Percentiles rank a stretch among this genome's conserved stretches.
Evolutionary conservation across 2,888 invertebrate genomes (phyloP).

Genomic region (Germaria angustata): DNA sequence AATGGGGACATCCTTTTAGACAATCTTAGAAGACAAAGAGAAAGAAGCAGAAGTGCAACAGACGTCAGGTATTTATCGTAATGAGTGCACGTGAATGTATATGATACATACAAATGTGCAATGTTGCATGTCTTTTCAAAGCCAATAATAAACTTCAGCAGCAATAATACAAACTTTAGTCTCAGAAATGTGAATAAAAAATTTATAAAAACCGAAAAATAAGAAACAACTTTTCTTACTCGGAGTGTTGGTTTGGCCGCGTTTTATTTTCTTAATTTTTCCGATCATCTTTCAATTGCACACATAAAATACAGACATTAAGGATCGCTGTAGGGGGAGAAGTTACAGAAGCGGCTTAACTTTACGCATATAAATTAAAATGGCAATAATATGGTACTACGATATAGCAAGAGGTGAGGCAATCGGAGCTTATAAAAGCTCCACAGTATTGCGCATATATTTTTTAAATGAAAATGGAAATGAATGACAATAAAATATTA

Average conservation of each 20-base stretch:
- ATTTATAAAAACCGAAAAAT: constrained; percentile 20
- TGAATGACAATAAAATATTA: no score
- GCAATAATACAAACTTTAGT: background rate
- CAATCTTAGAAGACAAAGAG: background rate
- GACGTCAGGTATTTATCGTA: constrained; percentile 48
- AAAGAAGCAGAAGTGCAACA: background rate
- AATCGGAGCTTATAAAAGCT: background rate
- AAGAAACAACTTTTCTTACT: constrained; percentile 41
- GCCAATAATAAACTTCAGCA: constrained; percentile 25
- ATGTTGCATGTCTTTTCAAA: background rate
- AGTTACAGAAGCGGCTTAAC: constrained; percentile 38
- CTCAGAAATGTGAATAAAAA: background rate
- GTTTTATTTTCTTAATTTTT: constrained; percentile 39
- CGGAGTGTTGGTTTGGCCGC: constrained; percentile 18
- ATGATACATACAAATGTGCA: background rate
- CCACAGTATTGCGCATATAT: no score
- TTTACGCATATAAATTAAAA: constrained; percentile 34
- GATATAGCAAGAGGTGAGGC: background rate
- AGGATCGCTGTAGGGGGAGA: constrained; percentile 1
- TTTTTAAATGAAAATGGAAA: no score
- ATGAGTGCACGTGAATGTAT: constrained; percentile 33
- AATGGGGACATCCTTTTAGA: no score
- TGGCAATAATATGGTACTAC: background rate
- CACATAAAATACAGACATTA: constrained; percentile 11
- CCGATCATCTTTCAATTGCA: constrained; percentile 49